phyloP scores from a whole-genome alignment of 2,888 invertebrate species.

The Girardia tigrina region DNA sequence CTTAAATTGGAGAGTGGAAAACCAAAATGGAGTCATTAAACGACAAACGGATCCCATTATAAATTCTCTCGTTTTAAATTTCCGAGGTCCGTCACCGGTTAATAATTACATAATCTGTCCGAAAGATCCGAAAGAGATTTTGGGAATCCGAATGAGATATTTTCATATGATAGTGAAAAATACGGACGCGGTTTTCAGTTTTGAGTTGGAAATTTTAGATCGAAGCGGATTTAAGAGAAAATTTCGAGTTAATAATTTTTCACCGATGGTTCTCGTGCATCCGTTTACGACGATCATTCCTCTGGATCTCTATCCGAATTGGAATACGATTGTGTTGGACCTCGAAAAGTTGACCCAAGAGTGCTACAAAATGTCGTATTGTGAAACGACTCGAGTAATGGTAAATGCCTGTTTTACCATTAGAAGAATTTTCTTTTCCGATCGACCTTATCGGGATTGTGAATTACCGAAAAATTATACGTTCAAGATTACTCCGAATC shows the following conservation, averaged over 20 bases:
- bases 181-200: neutral
- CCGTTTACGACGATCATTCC: neutral
- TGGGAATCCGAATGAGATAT: constrained; percentile 1
- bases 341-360: constrained; percentile 9
- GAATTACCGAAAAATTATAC: neutral
- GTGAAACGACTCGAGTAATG: neutral
- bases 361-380: neutral
- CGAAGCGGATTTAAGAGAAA: neutral
- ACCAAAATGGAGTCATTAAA: neutral
- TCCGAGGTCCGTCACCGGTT: neutral
- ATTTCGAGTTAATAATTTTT: constrained; percentile 16
- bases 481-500: neutral
- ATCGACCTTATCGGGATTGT: neutral
- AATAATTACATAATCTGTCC: neutral
- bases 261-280: neutral
- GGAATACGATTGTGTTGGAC: neutral
- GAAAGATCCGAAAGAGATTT: neutral
- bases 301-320: neutral
- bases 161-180: neutral
- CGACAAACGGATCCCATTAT: neutral
- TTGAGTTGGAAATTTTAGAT: neutral
- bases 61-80: neutral
- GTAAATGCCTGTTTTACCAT: neutral
- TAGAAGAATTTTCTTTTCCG: constrained; percentile 4
- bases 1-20: neutral